These are phyloP conservation scores for Parazoanthus darwini DNA, from an alignment of 92 coral and sea anemone species.

Conservation along the genomic window DNA sequence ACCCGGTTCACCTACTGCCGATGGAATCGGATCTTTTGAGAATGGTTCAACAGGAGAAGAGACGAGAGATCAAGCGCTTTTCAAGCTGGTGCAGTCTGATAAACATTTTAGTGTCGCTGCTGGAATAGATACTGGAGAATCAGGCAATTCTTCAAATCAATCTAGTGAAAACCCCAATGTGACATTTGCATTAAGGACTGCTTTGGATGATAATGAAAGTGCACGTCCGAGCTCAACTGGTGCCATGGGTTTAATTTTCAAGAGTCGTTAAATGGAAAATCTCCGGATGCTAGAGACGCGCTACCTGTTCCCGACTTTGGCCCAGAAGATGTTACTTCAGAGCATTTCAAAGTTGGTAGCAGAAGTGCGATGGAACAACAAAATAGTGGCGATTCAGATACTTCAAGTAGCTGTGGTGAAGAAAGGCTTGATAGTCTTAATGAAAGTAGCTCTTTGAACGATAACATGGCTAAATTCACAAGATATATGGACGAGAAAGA, in stretches of 20 bases:
- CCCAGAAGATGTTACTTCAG: background rate
- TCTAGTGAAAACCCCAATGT: background rate
- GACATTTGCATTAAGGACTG: background rate
- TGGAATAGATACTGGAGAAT: background rate
- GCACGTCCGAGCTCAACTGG: background rate
- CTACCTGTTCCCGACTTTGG: background rate
- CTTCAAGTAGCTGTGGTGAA: conserved; percentile 9
- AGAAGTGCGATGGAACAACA: background rate
- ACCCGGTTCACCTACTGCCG: background rate
- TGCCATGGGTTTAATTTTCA: background rate
- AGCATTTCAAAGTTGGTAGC: background rate
- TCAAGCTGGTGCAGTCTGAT: background rate
- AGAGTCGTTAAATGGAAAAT: background rate
- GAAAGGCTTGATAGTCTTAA: conserved; percentile 45
- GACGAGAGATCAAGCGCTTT: background rate
- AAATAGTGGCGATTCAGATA: background rate
- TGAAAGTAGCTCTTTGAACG: conserved; percentile 27
- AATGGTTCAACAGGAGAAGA: background rate
- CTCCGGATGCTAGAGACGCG: background rate
- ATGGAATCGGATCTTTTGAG: background rate
- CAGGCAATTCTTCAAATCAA: background rate
- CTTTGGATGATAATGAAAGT: background rate
- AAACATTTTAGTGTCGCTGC: background rate
- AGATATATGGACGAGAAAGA: conserved; percentile 69
- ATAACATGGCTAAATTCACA: conserved; percentile 20